Conservation (phyloP, 1,140 invertebrate species). For the Scaptomyza montana region DNA sequence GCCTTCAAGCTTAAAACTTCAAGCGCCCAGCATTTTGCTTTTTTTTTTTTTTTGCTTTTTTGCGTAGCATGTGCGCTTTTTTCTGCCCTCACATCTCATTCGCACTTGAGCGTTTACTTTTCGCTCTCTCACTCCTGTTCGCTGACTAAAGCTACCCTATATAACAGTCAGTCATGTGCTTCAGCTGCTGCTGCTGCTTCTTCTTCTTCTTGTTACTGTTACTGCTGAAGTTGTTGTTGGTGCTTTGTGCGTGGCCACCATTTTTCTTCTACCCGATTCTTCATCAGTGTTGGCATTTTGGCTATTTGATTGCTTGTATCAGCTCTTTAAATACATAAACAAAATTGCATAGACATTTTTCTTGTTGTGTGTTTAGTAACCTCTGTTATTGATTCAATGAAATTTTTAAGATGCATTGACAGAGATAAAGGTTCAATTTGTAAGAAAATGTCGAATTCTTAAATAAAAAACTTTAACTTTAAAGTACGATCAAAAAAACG, state of each 20-base stretch:
- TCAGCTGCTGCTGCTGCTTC: constrained; percentile 13
- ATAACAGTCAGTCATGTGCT: constrained; percentile 54
- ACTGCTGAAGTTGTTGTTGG: constrained; percentile 8
- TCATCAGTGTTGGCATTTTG: constrained; percentile 26
- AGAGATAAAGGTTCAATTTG: no score
- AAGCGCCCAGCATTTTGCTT: neutral
- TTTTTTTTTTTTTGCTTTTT: constrained; percentile 5
- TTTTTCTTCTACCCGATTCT: constrained; percentile 31
- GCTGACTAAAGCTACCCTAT: constrained; percentile 64
- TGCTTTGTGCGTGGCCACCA: constrained; percentile 28
- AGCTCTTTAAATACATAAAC: no score
- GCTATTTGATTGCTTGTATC: constrained; percentile 4
- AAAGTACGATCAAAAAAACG: no score
- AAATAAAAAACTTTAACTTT: no score
- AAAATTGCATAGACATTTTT: no score
- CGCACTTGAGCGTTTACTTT: constrained; percentile 17
- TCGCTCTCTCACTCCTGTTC: constrained; percentile 19
- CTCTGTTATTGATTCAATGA: no score
- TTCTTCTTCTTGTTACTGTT: constrained; percentile 10
- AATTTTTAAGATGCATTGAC: no score
- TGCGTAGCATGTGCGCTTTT: constrained; percentile 71
- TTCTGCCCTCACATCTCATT: constrained; percentile 28
- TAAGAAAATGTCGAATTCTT: no score
- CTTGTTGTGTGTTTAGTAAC: no score
- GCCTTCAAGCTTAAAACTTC: constrained; percentile 38